Evolutionary conservation across 2,113 vertebrate species (phyloP).

Genomic region (Rhea pennata): DNA sequence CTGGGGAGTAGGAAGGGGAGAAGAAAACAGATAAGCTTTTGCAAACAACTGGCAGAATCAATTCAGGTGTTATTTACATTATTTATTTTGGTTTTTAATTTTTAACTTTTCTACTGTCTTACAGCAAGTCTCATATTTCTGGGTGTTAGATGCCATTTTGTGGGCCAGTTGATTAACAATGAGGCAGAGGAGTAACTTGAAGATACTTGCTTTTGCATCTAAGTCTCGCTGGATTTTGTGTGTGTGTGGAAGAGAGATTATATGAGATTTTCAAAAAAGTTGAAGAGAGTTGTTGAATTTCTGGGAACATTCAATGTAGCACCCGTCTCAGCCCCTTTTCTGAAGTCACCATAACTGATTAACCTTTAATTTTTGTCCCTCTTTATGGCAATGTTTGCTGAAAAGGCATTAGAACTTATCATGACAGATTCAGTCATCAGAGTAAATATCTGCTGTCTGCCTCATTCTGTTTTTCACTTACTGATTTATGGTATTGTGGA

Average conservation of each 20-base stretch:
- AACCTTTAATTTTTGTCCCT: slow-evolving; percentile 4
- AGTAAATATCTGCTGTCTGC: slow-evolving; percentile 28
- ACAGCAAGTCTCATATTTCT: background rate
- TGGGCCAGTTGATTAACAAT: background rate
- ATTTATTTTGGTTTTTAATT: background rate
- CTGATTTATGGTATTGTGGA: slow-evolving; percentile 42
- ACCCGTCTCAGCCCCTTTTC: background rate
- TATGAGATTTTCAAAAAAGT: background rate
- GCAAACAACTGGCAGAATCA: background rate
- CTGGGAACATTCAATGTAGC: background rate
- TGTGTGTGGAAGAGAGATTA: background rate
- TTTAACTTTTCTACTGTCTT: background rate
- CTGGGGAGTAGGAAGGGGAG: background rate
- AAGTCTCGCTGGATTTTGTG: background rate
- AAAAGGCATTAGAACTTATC: slow-evolving; percentile 39
- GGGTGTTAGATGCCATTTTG: background rate
- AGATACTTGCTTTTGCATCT: background rate
- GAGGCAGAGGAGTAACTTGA: background rate
- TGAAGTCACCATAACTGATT: background rate
- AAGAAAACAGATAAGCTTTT: background rate
- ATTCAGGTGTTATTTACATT: background rate
- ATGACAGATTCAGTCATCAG: slow-evolving; percentile 4
- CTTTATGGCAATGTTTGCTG: background rate
- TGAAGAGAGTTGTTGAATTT: background rate
- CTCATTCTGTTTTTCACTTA: slow-evolving; percentile 24